phyloP scores from a whole-genome alignment of 2,888 invertebrate genomes.

The Allacma fusca region DNA sequence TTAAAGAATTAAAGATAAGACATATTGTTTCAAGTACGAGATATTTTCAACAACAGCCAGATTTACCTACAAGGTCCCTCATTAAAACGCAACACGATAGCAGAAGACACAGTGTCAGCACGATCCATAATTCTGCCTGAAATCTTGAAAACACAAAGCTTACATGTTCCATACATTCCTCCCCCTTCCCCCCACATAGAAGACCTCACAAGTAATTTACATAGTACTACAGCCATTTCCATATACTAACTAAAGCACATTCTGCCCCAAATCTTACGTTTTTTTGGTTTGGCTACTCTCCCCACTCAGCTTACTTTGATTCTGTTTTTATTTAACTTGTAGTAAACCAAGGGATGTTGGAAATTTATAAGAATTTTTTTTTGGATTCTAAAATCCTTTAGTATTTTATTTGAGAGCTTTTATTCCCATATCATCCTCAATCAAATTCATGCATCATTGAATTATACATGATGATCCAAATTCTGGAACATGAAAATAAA shows the following conservation, averaged over 20 bases:
- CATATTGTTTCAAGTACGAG: neutral
- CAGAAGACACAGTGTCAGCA: neutral
- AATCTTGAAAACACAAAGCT: neutral
- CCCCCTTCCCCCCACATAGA: neutral
- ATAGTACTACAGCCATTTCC: neutral
- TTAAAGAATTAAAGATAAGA: slow-evolving; percentile 39
- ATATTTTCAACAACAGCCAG: neutral
- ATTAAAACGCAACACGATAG: neutral
- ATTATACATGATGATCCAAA: no score
- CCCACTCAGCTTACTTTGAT: no score
- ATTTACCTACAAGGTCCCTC: slow-evolving; percentile 13
- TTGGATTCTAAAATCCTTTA: no score
- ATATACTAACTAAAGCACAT: neutral
- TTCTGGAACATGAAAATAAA: no score
- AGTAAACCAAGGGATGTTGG: no score
- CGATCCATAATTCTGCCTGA: neutral
- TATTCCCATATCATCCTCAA: no score
- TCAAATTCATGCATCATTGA: no score
- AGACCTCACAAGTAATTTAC: neutral
- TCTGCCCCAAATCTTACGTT: neutral
- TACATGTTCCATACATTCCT: neutral
- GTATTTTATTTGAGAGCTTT: no score
- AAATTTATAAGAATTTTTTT: no score
- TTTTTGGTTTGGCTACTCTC: neutral
- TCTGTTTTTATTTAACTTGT: no score